Conservation (phyloP, 2,888 invertebrate genomes). For the Scaptomyza polygonia region DNA sequence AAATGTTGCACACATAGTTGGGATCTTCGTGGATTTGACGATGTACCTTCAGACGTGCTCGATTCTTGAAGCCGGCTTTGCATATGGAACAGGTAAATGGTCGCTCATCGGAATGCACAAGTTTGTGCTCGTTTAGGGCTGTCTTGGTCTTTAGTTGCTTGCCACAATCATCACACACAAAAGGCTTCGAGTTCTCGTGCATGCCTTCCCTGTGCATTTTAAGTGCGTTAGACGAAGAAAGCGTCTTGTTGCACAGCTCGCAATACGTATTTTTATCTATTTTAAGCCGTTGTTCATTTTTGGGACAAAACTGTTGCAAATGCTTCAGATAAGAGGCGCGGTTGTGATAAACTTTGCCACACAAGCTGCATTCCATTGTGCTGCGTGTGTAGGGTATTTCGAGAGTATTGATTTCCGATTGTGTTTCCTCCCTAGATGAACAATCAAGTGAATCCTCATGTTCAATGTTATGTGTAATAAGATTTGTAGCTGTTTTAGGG, state of each 20-base stretch:
- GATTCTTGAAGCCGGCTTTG: constrained; percentile 82
- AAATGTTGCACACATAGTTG: constrained; percentile 83
- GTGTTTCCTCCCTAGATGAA: not conserved
- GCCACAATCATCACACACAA: constrained; percentile 85
- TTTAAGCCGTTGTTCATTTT: constrained; percentile 25
- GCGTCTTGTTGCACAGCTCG: constrained; percentile 55
- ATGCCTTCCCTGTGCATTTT: constrained; percentile 75
- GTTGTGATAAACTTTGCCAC: constrained; percentile 58
- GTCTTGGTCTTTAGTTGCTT: constrained; percentile 85
- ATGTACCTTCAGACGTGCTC: constrained; percentile 81
- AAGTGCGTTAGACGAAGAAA: constrained; percentile 67
- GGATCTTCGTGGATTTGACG: constrained; percentile 84
- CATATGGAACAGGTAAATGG: constrained; percentile 84
- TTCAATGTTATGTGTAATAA: not conserved
- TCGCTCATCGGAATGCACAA: constrained; percentile 85
- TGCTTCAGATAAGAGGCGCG: constrained; percentile 61
- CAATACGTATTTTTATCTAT: constrained; percentile 42
- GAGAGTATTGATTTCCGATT: not conserved
- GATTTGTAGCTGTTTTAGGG: not conserved
- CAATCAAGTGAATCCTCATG: not conserved
- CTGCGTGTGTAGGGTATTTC: constrained; percentile 26
- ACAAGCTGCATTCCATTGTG: constrained; percentile 49
- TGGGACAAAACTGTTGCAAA: constrained; percentile 36
- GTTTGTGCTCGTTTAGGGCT: constrained; percentile 85
- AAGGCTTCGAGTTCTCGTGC: constrained; percentile 83